Conservation (phyloP, 1,140 invertebrate genomes). For the Laupala kohalensis region DNA sequence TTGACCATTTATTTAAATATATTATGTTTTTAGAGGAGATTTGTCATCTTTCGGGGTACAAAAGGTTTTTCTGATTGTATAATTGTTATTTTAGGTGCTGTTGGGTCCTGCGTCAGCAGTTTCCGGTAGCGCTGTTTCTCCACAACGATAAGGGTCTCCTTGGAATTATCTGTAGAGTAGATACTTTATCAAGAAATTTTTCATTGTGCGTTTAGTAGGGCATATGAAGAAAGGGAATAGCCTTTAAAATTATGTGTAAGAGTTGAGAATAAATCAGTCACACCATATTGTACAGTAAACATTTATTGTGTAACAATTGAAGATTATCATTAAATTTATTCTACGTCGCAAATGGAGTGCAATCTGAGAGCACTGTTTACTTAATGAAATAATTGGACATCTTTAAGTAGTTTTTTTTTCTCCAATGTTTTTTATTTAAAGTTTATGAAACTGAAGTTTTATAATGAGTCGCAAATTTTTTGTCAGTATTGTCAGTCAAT, state of each 20-base stretch:
- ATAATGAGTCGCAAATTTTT: too few relatives aligned
- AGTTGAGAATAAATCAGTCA: background rate
- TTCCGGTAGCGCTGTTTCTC: conserved; percentile 27
- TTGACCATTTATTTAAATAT: background rate
- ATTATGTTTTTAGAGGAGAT: background rate
- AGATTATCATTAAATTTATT: too few relatives aligned
- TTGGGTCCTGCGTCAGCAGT: conserved; percentile 38
- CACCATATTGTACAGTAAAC: background rate
- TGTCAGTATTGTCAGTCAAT: too few relatives aligned
- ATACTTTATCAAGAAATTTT: background rate
- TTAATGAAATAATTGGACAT: too few relatives aligned
- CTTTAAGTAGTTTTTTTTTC: too few relatives aligned
- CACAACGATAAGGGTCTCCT: conserved; percentile 33
- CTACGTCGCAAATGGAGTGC: too few relatives aligned
- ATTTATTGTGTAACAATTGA: too few relatives aligned
- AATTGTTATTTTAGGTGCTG: conserved; percentile 32
- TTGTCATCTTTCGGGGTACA: background rate
- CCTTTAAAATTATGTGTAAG: background rate
- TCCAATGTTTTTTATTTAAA: too few relatives aligned
- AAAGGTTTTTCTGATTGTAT: background rate
- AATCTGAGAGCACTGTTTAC: too few relatives aligned
- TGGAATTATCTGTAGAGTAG: conserved; percentile 9
- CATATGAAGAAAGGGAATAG: background rate
- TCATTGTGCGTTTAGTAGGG: background rate
- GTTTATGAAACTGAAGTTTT: too few relatives aligned